A percentile compares a stretch with the other conserved stretches of the same genome.
Conservation (phyloP, 2,888 invertebrate genomes). For the Nemotelus nigrinus region DNA sequence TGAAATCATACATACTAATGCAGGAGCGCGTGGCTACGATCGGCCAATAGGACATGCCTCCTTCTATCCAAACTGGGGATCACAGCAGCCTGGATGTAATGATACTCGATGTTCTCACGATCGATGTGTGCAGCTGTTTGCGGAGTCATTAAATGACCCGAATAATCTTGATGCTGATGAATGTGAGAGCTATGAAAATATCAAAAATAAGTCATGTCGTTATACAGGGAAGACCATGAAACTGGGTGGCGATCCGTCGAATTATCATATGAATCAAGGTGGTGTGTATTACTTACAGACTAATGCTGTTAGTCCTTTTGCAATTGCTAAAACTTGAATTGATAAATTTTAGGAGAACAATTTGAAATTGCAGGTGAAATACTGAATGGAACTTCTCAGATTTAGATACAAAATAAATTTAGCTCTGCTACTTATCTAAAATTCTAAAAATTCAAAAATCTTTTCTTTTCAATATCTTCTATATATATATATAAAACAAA, state of each 20-base stretch:
- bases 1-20: conserved; percentile 61
- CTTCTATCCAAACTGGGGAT: conserved; percentile 66
- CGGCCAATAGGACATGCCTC: conserved; percentile 57
- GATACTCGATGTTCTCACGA: conserved; percentile 65
- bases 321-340: conserved; percentile 3
- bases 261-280: conserved; percentile 45
- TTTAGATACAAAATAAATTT: too few relatives aligned
- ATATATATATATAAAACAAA: too few relatives aligned
- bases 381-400: too few relatives aligned
- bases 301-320: conserved; percentile 36
- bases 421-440: too few relatives aligned
- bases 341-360: not conserved
- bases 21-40: conserved; percentile 57
- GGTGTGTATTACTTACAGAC: conserved; percentile 46
- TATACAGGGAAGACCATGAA: conserved; percentile 53
- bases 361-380: too few relatives aligned
- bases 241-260: conserved; percentile 57
- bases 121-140: conserved; percentile 64
- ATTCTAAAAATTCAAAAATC: too few relatives aligned
- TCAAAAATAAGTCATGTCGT: conserved; percentile 52
- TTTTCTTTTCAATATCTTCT: too few relatives aligned
- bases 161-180: conserved; percentile 56
- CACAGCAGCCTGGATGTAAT: conserved; percentile 66
- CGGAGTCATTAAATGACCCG: conserved; percentile 61
- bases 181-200: conserved; percentile 58